These are phyloP conservation scores for Drosophila cognata DNA, from an alignment of 2,888 invertebrate species.

Conservation along the genomic window DNA sequence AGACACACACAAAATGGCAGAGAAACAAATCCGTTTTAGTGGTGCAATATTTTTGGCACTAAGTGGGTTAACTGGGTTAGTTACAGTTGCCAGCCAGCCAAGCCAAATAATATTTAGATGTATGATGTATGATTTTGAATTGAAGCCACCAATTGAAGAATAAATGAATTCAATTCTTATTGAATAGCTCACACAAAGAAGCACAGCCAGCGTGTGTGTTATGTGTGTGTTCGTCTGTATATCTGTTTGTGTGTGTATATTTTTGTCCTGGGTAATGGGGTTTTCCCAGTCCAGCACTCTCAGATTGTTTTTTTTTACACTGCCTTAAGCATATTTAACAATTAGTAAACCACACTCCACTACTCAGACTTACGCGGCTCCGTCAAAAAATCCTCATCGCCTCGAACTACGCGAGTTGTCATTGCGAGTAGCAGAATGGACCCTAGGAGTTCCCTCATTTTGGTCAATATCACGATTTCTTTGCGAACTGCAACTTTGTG, in stretches of 20 bases:
- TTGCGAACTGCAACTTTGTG: constrained; percentile 3
- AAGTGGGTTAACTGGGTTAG: constrained; percentile 63
- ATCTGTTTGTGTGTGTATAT: too few relatives aligned
- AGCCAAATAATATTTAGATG: not conserved
- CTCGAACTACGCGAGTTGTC: constrained; percentile 28
- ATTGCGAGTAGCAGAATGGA: constrained; percentile 41
- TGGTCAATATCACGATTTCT: not conserved
- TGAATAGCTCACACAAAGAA: not conserved
- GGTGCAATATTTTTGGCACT: constrained; percentile 57
- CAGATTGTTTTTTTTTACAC: not conserved
- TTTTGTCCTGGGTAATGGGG: not conserved
- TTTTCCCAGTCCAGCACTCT: not conserved
- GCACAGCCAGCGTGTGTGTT: not conserved
- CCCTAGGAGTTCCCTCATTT: constrained; percentile 37
- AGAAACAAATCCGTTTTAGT: constrained; percentile 71
- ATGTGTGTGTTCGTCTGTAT: not conserved
- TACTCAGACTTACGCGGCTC: constrained; percentile 82
- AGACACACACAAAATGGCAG: constrained; percentile 52
- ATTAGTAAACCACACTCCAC: constrained; percentile 12
- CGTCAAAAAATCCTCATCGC: constrained; percentile 73
- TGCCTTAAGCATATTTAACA: not conserved
- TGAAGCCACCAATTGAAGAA: too few relatives aligned
- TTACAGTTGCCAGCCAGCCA: constrained; percentile 49
- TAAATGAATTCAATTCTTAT: not conserved
- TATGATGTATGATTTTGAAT: not conserved